Base-by-base conservation (phyloP, 2,888 invertebrate species). In the Saturnia pavonia region DNA sequence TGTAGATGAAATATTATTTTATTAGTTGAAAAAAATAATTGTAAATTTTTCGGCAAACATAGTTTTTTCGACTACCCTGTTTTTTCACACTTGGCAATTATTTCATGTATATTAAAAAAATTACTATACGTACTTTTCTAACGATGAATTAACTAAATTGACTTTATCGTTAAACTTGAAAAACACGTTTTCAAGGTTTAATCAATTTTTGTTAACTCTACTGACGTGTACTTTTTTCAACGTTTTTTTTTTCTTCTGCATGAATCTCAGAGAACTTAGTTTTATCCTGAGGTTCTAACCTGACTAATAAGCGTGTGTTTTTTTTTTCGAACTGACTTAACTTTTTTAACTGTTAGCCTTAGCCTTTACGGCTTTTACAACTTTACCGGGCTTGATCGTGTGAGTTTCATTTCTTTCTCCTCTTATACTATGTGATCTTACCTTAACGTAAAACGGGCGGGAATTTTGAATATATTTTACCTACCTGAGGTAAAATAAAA, bases 181-280 rank as follows among this genome's bases (percentile, higher is more conserved):
- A 80, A 78, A 80, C 82, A 77, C 72, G 80, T 82, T 82, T 80
- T 79, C 80, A 81, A 86, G 81, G 81, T 76, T 81, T 75, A 72
- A 72, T 71, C 74, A 63, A 71, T 75, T 73, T 74, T 72, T 45
- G 70, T 72, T 73, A 71, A 72, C 70, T n/a, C n/a, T 72, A 67
- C 70, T 43, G 71, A 73, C 71, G 72, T 72, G 72, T 75, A 74
- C 72, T 75, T 75, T 80, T 78, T 72, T 73, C 0, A 66, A 70
- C 34, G 67, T 76, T 79, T 80, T 80, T 78, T n/a, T 77, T 76
- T 72, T 71, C 70, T 71, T 69, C 76, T 73, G 72, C 75, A 77
- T 76, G 74, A 75, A 76, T 77, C 74, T 74, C 48, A 68, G 60
- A 76, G 77, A 72, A 78, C 81, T 79, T 74, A 67, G 69, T 75